These are phyloP conservation scores for Scaptomyza caliginosa DNA, from an alignment of 2,888 invertebrate genomes.

Conservation along the genomic window DNA sequence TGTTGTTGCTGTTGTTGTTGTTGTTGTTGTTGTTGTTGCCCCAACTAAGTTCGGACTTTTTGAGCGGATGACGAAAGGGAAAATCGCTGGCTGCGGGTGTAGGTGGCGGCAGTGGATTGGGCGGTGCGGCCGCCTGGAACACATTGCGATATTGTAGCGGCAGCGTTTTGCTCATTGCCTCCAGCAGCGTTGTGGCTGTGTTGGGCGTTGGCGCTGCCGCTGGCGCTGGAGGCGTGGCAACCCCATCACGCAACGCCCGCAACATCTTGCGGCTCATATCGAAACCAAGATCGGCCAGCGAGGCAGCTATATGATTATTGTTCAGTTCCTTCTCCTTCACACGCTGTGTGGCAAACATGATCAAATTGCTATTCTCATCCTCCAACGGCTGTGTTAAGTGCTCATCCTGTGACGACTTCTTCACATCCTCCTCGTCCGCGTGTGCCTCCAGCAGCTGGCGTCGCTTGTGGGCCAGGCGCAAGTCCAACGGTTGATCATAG, in stretches of 20 bases:
- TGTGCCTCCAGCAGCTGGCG: slow-evolving; percentile 29
- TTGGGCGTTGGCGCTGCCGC: slow-evolving; percentile 60
- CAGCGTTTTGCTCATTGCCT: slow-evolving; percentile 88
- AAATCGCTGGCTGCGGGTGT: slow-evolving; percentile 85
- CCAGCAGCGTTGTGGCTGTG: slow-evolving; percentile 87
- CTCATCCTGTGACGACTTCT: neutral
- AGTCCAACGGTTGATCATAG: slow-evolving; percentile 93
- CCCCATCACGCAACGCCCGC: slow-evolving; percentile 66
- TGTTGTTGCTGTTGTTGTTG: slow-evolving; percentile 34
- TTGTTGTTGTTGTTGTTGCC: slow-evolving; percentile 35
- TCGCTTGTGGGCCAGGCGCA: slow-evolving; percentile 94
- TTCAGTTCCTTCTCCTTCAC: slow-evolving; percentile 72
- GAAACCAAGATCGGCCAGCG: slow-evolving; percentile 70
- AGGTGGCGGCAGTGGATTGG: slow-evolving; percentile 84
- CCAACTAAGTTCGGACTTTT: slow-evolving; percentile 65
- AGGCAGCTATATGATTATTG: slow-evolving; percentile 73
- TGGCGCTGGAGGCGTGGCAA: slow-evolving; percentile 54
- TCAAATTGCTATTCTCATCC: slow-evolving; percentile 94
- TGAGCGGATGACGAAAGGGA: slow-evolving; percentile 85
- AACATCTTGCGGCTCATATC: slow-evolving; percentile 74
- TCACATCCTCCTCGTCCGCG: slow-evolving; percentile 13
- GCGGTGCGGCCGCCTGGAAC: slow-evolving; percentile 62
- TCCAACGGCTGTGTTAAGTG: slow-evolving; percentile 84
- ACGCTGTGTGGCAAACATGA: slow-evolving; percentile 81
- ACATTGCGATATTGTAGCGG: slow-evolving; percentile 86